Percentiles rank a stretch among this genome's conserved stretches.
Conservation (phyloP, 2,797 vertebrate species). For the Falco peregrinus region DNA sequence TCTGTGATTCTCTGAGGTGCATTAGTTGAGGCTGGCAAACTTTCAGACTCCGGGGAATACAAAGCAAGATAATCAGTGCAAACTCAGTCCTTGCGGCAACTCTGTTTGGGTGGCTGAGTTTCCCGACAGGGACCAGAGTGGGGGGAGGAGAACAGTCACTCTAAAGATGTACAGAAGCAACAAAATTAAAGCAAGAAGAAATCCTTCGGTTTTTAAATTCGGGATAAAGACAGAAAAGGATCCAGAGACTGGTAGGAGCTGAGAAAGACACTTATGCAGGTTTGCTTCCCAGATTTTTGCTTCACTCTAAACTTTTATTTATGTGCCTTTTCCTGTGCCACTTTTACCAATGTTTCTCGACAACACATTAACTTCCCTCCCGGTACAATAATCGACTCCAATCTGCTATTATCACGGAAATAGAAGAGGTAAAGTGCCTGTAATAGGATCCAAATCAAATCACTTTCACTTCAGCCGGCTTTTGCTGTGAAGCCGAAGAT, state of each 20-base stretch:
- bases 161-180: background rate
- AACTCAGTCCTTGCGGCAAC: background rate
- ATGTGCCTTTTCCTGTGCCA: slow-evolving; percentile 68
- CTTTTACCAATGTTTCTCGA: slow-evolving; percentile 81
- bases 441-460: slow-evolving; percentile 90
- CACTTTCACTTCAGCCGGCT: slow-evolving; percentile 84
- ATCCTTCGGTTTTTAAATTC: background rate
- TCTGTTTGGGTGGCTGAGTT: slow-evolving; percentile 32
- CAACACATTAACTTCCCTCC: slow-evolving; percentile 86
- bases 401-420: slow-evolving; percentile 87
- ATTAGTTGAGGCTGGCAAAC: slow-evolving; percentile 50
- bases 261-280: background rate
- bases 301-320: slow-evolving; percentile 75
- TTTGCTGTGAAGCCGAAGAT: slow-evolving; percentile 81
- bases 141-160: background rate
- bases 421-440: slow-evolving; percentile 85
- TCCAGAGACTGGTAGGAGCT: background rate
- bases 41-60: slow-evolving; percentile 40
- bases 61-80: slow-evolving; percentile 27
- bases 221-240: background rate
- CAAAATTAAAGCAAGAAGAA: slow-evolving; percentile 13
- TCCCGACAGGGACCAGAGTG: background rate
- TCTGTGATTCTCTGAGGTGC: slow-evolving; percentile 43
- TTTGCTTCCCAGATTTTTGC: slow-evolving; percentile 62
- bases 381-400: slow-evolving; percentile 86